Evolutionary conservation across 2,113 vertebrate genomes (phyloP).

Genomic region (Actenoides lindsayi): DNA sequence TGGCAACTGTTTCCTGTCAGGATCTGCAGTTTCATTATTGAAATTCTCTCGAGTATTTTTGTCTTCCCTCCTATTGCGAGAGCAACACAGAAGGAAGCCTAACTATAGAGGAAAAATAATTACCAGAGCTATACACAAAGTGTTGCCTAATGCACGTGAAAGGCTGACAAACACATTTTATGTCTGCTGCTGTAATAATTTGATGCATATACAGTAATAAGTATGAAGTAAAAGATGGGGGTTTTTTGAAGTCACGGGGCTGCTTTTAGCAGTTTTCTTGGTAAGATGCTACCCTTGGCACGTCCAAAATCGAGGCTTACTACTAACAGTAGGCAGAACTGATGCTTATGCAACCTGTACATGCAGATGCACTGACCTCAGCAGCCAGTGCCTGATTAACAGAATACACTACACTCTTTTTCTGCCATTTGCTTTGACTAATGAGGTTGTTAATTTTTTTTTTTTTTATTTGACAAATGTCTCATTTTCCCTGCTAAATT

Average conservation of each 20-base stretch:
- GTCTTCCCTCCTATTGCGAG: conserved; percentile 13
- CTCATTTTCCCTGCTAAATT: conserved; percentile 26
- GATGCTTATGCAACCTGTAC: background rate
- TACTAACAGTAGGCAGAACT: background rate
- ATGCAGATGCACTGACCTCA: background rate
- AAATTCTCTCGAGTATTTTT: conserved; percentile 43
- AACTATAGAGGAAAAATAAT: conserved; percentile 27
- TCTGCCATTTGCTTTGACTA: conserved; percentile 28
- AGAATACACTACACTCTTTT: background rate
- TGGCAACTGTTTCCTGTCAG: background rate
- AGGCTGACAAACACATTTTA: conserved; percentile 19
- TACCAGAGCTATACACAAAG: background rate
- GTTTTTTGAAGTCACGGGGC: background rate
- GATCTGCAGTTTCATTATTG: conserved; percentile 6
- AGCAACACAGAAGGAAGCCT: conserved; percentile 44
- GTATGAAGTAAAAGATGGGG: background rate
- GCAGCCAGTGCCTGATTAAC: conserved; percentile 1
- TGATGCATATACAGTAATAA: background rate
- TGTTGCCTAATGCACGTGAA: conserved; percentile 3
- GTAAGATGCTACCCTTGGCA: background rate
- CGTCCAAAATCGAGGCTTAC: background rate
- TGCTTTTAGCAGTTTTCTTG: background rate
- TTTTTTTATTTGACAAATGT: conserved; percentile 12
- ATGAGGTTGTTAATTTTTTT: background rate
- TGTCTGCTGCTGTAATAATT: background rate